These are phyloP conservation scores for Gymnodraco acuticeps DNA, from an alignment of 2,797 vertebrate genomes.

Conservation along the genomic window DNA sequence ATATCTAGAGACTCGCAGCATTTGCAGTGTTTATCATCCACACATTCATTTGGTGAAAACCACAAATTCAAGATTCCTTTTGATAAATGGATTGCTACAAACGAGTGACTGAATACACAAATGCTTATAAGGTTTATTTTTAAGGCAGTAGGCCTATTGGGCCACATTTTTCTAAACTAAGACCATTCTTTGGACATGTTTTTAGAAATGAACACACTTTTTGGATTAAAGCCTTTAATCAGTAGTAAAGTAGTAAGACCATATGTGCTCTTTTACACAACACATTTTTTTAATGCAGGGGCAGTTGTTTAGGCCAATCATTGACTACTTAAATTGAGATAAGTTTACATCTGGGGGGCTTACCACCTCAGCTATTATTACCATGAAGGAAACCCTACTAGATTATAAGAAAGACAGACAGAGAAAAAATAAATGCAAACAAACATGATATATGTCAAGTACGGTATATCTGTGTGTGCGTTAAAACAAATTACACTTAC, in stretches of 20 bases:
- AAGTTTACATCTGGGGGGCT: slow-evolving; percentile 23
- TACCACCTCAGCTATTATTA: slow-evolving; percentile 3
- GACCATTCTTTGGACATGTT: background rate
- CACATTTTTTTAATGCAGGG: slow-evolving; percentile 7
- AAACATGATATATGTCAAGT: background rate
- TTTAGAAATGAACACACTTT: background rate
- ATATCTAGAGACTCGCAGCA: slow-evolving; percentile 24
- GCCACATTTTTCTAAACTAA: background rate
- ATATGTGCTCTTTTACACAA: background rate
- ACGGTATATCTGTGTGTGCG: background rate
- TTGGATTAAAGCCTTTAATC: background rate
- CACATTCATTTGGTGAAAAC: slow-evolving; percentile 12
- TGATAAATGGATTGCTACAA: slow-evolving; percentile 17
- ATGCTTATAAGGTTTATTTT: background rate
- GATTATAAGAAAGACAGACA: background rate
- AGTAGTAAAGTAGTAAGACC: background rate
- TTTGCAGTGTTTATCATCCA: slow-evolving; percentile 28
- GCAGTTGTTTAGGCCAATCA: background rate
- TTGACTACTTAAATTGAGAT: slow-evolving; percentile 5
- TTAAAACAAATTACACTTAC: background rate
- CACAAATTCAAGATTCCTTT: slow-evolving; percentile 16
- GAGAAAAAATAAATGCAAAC: slow-evolving; percentile 8
- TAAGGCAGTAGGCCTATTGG: background rate
- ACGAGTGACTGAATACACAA: background rate
- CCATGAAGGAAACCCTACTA: background rate